These are phyloP conservation scores for Oreochromis spilurus DNA, from an alignment of 2,113 vertebrate species.

Conservation along the genomic window DNA sequence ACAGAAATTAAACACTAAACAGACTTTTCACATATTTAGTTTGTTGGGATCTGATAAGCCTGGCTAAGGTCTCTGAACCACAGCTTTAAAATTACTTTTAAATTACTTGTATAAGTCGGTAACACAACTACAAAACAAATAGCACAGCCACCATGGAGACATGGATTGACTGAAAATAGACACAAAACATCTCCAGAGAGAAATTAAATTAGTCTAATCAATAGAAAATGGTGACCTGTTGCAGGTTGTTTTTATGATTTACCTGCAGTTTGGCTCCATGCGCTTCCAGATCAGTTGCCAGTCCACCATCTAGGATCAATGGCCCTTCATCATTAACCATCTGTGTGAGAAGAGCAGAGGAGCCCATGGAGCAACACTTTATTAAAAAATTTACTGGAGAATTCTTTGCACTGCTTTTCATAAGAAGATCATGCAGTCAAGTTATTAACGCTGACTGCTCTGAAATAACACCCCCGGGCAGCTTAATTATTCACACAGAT, in stretches of 20 bases:
- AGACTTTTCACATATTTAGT: neutral
- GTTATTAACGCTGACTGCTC: neutral
- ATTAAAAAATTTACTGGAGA: neutral
- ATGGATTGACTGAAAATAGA: neutral
- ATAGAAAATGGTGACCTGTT: neutral
- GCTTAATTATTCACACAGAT: neutral
- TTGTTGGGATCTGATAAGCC: neutral
- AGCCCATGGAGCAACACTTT: neutral
- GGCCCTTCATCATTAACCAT: slow-evolving; percentile 17
- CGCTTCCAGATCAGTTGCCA: slow-evolving; percentile 77
- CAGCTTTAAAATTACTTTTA: neutral
- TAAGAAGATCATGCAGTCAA: neutral
- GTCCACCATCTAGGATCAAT: slow-evolving; percentile 73
- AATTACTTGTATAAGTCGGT: neutral
- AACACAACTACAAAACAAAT: neutral
- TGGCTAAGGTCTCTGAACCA: neutral
- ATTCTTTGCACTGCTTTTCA: neutral
- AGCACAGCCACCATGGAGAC: neutral
- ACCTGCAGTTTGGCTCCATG: slow-evolving; percentile 72
- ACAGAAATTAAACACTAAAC: neutral
- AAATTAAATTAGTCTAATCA: neutral
- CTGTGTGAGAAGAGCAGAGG: neutral
- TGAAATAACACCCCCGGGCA: neutral
- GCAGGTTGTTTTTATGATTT: neutral
- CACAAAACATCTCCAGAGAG: neutral